Evolutionary conservation across 2,113 vertebrate species (phyloP), one percentile per base, ranked within the genome.

Genomic region (Antechinus stuartii): DNA sequence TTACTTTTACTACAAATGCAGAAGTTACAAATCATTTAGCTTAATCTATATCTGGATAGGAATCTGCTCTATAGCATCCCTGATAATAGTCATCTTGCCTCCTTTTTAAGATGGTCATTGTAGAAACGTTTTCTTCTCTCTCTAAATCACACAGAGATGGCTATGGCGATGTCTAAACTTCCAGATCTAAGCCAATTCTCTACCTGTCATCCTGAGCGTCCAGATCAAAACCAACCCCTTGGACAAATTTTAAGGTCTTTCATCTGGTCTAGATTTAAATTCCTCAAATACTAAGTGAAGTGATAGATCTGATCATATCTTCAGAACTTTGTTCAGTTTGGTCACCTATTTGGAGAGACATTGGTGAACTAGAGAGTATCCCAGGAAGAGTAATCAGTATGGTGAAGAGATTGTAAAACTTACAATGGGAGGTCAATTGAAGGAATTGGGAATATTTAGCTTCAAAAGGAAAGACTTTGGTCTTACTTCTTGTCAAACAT

Each of bases 231-330:
- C 55, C n/a, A 49, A 89, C 54, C 50, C 91, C 92, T 91, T 4
- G 0, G 46, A 0, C 0, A 2, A 0, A 11, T 93, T 90, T 49
- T 95, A 54, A 68, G 54, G 89, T 52, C 92, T 54, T 8, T 93
- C 91, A 90, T 92, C 50, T 91, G 90, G 92, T 26, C 94, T 93
- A 35, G 54, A 68, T 56, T 50, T 89, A 46, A 95, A 95, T 95
- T 90, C 57, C 57, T 61, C 30, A 68, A 68, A 30, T 68, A 35
- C 61, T 68, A 68, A 68, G 30, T 68, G 61, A 68, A 68, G 12
- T 14, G 30, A 68, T 35, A 68, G 61, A 68, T 68, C 12, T 35
- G 30, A 68, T 68, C 61, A 35, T 12, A 35, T 68, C 30, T 35
- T 68, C 61, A 68, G 30, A 68, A 68, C 30, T 68, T 68, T 68